Conservation (phyloP, 2,888 invertebrate species). For the Zhuqinia jingwanae region DNA sequence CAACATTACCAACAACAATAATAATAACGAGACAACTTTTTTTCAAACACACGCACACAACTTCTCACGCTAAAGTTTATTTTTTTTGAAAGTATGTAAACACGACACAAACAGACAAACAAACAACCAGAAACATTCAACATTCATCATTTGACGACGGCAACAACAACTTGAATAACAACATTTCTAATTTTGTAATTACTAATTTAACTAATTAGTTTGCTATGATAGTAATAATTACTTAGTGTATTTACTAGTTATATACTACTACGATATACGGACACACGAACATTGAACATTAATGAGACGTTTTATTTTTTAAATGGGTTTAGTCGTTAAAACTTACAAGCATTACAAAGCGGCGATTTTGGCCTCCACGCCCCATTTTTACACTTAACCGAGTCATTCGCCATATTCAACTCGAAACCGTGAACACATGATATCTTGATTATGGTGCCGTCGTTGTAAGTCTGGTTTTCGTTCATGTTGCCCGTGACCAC, state of each 20-base stretch:
- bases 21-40: too few species aligned
- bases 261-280: not conserved
- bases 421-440: conserved; percentile 90
- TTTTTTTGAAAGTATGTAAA: conserved; percentile 3
- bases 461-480: conserved; percentile 87
- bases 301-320: not conserved
- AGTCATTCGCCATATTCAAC: conserved; percentile 88
- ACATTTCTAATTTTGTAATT: not conserved
- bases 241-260: too few species aligned
- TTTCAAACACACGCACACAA: conserved; percentile 4
- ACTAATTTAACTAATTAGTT: not conserved
- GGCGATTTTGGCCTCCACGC: conserved; percentile 93
- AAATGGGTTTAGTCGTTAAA: not conserved
- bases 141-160: conserved; percentile 7
- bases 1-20: not conserved
- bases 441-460: conserved; percentile 88
- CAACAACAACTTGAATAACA: not conserved
- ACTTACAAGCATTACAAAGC: conserved; percentile 89
- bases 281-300: not conserved
- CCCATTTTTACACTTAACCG: conserved; percentile 91
- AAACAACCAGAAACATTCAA: not conserved
- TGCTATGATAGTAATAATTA: conserved; percentile 3
- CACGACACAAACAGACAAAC: conserved; percentile 18
- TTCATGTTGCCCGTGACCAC: conserved; percentile 87
- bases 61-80: not conserved